A percentile compares a stretch with the other conserved stretches of the same genome.
Conservation (phyloP, 2,888 invertebrate genomes). For the Candidula unifasciata region DNA sequence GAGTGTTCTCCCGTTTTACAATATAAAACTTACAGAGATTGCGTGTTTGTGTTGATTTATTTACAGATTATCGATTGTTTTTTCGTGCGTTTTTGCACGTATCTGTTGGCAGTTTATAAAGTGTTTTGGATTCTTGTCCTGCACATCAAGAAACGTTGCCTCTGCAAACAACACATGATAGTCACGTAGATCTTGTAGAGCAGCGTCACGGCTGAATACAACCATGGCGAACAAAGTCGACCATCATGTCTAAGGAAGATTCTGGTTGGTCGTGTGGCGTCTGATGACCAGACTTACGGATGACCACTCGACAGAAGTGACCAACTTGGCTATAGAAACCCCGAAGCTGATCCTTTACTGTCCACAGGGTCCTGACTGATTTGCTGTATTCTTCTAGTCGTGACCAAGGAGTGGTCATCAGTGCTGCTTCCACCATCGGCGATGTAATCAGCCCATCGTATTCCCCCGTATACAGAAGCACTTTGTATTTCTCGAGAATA, state of each 20-base stretch:
- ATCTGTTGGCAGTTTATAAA: too few relatives aligned
- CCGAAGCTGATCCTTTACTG: neutral
- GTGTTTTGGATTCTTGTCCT: neutral
- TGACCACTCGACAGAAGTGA: conserved; percentile 41
- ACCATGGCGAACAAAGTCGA: neutral
- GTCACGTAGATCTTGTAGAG: neutral
- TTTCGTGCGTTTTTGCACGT: too few relatives aligned
- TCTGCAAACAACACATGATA: too few relatives aligned
- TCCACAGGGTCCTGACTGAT: neutral
- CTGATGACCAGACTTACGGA: conserved; percentile 40
- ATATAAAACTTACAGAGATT: too few relatives aligned
- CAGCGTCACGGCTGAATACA: neutral
- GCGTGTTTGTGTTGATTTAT: too few relatives aligned
- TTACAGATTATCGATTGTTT: too few relatives aligned
- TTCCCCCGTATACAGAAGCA: conserved; percentile 16
- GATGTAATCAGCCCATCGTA: neutral
- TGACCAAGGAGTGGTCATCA: conserved; percentile 31
- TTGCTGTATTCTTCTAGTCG: conserved; percentile 17
- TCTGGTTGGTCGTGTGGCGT: conserved; percentile 38
- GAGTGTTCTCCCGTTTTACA: too few relatives aligned
- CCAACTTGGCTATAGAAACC: conserved; percentile 21
- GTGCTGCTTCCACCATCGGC: neutral
- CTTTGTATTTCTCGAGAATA: conserved; percentile 35
- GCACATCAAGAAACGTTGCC: too few relatives aligned
- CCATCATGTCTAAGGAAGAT: conserved; percentile 25